Evolutionary conservation across 2,888 invertebrate species (phyloP), one percentile per base, ranked within the genome.

Genomic region (Thumatha senex): DNA sequence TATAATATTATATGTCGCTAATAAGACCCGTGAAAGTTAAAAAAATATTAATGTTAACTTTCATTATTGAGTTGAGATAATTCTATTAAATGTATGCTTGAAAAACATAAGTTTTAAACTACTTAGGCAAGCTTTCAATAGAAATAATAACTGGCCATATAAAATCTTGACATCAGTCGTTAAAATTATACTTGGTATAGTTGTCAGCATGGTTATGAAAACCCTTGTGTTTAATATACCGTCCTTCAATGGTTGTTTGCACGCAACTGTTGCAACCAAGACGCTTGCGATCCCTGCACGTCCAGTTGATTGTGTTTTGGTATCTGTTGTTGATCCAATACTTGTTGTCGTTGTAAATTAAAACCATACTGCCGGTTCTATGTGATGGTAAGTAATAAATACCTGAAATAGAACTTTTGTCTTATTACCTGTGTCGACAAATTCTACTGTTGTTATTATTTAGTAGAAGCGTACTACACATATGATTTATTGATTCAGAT

Each of bases 261-360:
- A 91, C 79, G 45, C 91, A 90, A 68, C 89, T 89, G 71, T 78
- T 86, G 70, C 91, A 91, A 0, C 91, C 91, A 0, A 89, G 66
- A 0, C 89, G 70, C 55, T 91, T 90, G 13, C 90, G 73, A 46
- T 91, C 91, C 50, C 89, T 73, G 63, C 91, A 91, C 0, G 91
- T 91, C 91, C 91, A 91, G 50, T 91, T 91, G 15, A 91, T 91
- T 0, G 91, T 91, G 61, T 90, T 90, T 69, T 89, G 90, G 48
- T 91, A 91, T 9, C 90, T 77, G 47, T 91, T 91, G 69, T 91
- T 91, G 62, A 91, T 89, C 91, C 91, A 91, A 54, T 86, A 91
- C 63, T 91, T 91, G 74, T 91, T 91, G 62, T 91, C 90, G 53
- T 89, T 86, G 72, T 82, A 91, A 65, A 91, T 91, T 46, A 91